Evolutionary conservation across 2,113 vertebrate species (phyloP), one percentile per base, ranked within the genome.

Genomic region (Orycteropus afer): DNA sequence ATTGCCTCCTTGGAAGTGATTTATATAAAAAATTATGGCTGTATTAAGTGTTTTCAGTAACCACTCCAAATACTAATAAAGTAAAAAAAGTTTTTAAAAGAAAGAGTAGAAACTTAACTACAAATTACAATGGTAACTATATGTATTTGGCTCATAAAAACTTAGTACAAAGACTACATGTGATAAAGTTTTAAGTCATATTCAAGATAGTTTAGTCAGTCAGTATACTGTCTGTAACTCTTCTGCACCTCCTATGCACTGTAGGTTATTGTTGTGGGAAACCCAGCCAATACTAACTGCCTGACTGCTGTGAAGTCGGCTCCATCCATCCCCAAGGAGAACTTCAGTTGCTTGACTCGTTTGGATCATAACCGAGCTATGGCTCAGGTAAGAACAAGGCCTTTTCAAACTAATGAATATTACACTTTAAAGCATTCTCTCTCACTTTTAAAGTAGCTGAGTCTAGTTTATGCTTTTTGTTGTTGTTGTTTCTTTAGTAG

Each of bases 281-380:
- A 99, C 97, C 99, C 99, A 8, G 99, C 99, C 20, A 99, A 99
- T 97, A 99, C 99, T 81, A 99, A 99, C 98, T 99, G 99, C 95
- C 98, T 99, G 98, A 99, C 99, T 65, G 99, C 99, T 63, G 98
- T 99, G 37, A 99, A 99, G 98, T 99, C 99, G 0, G 99, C 99
- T 20, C 99, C 99, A 0, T 99, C 99, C 51, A 99, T 99, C 97
- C 99, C 99, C 13, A 99, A 99, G 98, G 99, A 99, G 98, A 99
- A 99, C 98, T 99, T 99, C 98, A 99, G 99, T 95, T 99, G 99
- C 97, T 98, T 99, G 96, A 99, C 99, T 97, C 99, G 99, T 61
- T 98, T 99, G 98, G 99, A 99, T 98, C 99, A 99, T 97, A 99
- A 99, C 98, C 98, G 99, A 97, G 99, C 99, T 86, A 98, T 98